Evolutionary conservation across 2,797 vertebrate genomes (phyloP), one percentile per base, ranked within the genome.

Genomic region (Acanthopagrus latus): DNA sequence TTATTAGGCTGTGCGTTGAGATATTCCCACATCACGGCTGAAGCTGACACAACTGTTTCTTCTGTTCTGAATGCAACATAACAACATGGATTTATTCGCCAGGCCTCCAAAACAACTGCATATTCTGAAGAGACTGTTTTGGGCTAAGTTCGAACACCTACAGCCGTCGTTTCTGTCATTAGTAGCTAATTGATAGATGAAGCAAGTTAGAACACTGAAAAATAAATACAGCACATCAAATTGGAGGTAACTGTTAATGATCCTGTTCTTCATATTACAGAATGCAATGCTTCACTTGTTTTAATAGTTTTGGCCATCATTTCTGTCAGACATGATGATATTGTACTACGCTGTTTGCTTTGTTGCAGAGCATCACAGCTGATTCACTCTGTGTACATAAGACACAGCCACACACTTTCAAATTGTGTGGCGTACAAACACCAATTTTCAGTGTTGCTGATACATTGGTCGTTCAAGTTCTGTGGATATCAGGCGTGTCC

Each of bases 1-100:
- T 88, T 74, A 87, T 86, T 81, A 74, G 70, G 56, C 50, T 76
- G 46, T 55, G 74, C 72, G 52, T 10, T 71, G 77, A 71, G 62
- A 84, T 79, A n/a, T 78, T 75, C 71, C 76, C 76, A 75, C 75
- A 58, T 33, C 33, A 33, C 69, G 57, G 64, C 57, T 71, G 59
- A 80, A 76, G 57, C 74, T 68, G 63, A 85, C 20, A 84, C 20
- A 71, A 59, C 63, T 46, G 44, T 70, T 79, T 74, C 23, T 21
- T 72, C 38, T 70, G 25, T 63, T 23, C 29, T 51, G 50, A 58
- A 76, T 51, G 20, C 2, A 63, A 59, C 60, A 76, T 27, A 73
- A 60, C 17, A 44, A 41, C 50, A 81, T 23, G 7, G 62, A 56
- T 74, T 58, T 10, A 77, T 17, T 62, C 4, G 23, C 70, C 74